Percentiles rank a stretch among this genome's conserved stretches.
Evolutionary conservation across 2,113 vertebrate species (phyloP).

Genomic region (Geococcyx californianus): DNA sequence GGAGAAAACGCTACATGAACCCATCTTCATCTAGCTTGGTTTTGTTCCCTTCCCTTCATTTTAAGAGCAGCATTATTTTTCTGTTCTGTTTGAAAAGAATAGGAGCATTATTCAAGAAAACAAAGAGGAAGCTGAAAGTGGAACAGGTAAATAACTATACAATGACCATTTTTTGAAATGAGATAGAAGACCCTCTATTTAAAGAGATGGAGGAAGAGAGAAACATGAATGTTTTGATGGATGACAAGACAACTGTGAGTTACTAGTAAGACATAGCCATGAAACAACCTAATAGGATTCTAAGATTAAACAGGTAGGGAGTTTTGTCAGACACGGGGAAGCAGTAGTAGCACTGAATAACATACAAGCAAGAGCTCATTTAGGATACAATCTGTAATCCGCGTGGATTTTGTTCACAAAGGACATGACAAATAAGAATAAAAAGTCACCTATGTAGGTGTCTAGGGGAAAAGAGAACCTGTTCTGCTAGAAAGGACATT

Average conservation of each 20-base stretch:
- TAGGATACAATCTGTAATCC: background rate
- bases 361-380: background rate
- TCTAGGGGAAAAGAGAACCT: background rate
- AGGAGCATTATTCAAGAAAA: background rate
- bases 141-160: background rate
- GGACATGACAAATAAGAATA: background rate
- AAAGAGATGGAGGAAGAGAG: background rate
- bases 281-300: background rate
- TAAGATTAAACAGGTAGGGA: background rate
- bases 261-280: background rate
- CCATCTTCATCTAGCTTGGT: background rate
- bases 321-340: background rate
- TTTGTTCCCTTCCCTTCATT: background rate
- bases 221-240: background rate
- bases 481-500: background rate
- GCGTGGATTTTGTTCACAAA: background rate
- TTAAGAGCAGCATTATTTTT: background rate
- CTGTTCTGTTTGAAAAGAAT: background rate
- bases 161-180: background rate
- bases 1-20: background rate
- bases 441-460: background rate
- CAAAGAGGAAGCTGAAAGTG: background rate
- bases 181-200: background rate
- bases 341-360: background rate
- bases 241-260: background rate